Evolutionary conservation across 2,888 invertebrate species (phyloP), one percentile per base, ranked within the genome.

Genomic region (Mimachlamys varia): DNA sequence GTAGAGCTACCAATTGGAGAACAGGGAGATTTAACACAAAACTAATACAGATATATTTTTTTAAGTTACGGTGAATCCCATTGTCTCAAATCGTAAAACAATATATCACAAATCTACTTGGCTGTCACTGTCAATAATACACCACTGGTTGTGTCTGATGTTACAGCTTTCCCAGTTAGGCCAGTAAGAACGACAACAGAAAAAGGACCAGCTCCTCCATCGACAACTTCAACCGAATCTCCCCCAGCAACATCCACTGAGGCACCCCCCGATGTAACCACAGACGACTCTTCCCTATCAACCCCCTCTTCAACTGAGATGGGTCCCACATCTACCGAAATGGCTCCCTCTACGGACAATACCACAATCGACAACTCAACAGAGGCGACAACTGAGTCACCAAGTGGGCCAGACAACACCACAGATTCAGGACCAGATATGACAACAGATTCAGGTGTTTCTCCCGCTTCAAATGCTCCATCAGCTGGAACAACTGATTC

Each of bases 381-480:
- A 62, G 62, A 62, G 17, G 4, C 62, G 62, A 62, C 62, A n/a
- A 62, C 62, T 3, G n/a, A 0, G 1, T 76, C 76, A 76, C 27
- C 76, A 10, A 33, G 76, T 12, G 33, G 76, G 0, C 15, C 76
- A 33, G 76, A 76, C 0, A 76, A 76, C 76, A 76, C 76, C 27
- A 76, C 76, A 12, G 76, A 76, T 33, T 76, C 76, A 15, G 76
- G 76, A 76, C 76, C 76, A 33, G 76, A 76, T 33, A 76, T 76
- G 27, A 76, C 76, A 76, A 76, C 76, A 2, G 76, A 76, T 33
- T 27, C 76, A 19, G 76, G 76, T 1, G 27, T 76, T 3, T 10
- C 58, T 4, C 7, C 76, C 2, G 33, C 76, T 33, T 33, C 76
- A 58, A 58, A 22, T 27, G 27, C 33, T n/a, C n/a, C n/a, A 76